Conservation (phyloP, 2,797 vertebrate genomes). For the Cryptoprocta ferox region DNA sequence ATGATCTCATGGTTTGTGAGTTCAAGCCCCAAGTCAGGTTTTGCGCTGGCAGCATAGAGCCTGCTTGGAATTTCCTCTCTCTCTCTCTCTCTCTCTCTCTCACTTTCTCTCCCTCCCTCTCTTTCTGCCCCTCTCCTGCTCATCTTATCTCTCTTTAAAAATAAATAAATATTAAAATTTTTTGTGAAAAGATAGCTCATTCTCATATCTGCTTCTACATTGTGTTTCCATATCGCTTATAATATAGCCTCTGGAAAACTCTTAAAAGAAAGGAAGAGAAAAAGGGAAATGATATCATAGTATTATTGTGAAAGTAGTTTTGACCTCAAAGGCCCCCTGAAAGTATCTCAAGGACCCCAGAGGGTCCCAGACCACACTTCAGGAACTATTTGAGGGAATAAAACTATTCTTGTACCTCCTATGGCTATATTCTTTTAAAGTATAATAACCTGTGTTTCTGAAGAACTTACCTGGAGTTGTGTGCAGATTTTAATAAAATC, state of each 20-base stretch:
- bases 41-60: too few species aligned
- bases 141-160: too few species aligned
- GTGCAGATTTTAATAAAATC: slow-evolving; percentile 56
- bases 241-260: neutral
- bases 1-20: too few species aligned
- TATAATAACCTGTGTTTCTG: slow-evolving; percentile 27
- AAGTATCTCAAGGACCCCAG: neutral
- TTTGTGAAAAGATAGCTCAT: neutral
- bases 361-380: neutral
- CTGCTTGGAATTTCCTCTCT: too few species aligned
- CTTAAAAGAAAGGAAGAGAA: neutral
- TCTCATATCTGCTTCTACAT: neutral
- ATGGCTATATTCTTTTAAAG: slow-evolving; percentile 48
- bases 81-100: too few species aligned
- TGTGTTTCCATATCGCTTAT: neutral
- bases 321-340: neutral
- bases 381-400: neutral
- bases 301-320: slow-evolving; percentile 51
- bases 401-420: slow-evolving; percentile 34
- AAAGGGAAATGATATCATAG: slow-evolving; percentile 31
- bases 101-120: too few species aligned
- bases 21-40: too few species aligned
- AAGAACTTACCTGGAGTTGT: slow-evolving; percentile 47
- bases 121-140: too few species aligned
- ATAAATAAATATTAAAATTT: too few species aligned